phyloP scores from a whole-genome alignment of 1,140 invertebrate genomes.

The Bombus consobrinus region DNA sequence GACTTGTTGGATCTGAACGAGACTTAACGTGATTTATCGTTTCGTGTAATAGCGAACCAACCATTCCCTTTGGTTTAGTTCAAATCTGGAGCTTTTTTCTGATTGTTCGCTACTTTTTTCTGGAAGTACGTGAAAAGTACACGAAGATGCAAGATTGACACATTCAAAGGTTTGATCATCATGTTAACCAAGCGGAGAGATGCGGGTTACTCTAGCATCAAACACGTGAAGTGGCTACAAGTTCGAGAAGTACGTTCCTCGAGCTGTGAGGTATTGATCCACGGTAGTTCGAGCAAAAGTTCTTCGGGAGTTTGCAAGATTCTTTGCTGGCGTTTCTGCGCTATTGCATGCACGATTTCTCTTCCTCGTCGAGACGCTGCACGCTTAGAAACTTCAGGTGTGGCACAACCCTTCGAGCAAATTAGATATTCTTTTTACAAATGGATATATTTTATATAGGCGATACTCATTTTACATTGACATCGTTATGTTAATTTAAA shows the following conservation, averaged over 20 bases:
- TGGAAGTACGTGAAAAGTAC: not conserved
- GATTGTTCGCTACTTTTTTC: not conserved
- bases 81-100: not conserved
- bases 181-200: not conserved
- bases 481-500: no score
- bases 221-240: not conserved
- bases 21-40: conserved; percentile 10
- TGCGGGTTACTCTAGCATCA: conserved; percentile 8
- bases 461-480: not conserved
- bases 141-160: not conserved
- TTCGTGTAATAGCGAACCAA: not conserved
- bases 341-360: not conserved
- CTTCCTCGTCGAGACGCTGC: not conserved
- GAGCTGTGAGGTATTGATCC: conserved; percentile 34
- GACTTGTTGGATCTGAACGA: no score
- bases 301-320: conserved; percentile 9
- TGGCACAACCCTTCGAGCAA: not conserved
- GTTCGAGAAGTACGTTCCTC: conserved; percentile 18
- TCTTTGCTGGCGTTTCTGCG: not conserved
- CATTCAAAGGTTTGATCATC: not conserved
- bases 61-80: not conserved
- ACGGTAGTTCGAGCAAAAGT: conserved; percentile 11
- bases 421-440: no score
- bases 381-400: not conserved
- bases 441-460: not conserved